These are phyloP conservation scores for Nesoenas mayeri DNA, from an alignment of 2,113 vertebrate species.

Conservation along the genomic window DNA sequence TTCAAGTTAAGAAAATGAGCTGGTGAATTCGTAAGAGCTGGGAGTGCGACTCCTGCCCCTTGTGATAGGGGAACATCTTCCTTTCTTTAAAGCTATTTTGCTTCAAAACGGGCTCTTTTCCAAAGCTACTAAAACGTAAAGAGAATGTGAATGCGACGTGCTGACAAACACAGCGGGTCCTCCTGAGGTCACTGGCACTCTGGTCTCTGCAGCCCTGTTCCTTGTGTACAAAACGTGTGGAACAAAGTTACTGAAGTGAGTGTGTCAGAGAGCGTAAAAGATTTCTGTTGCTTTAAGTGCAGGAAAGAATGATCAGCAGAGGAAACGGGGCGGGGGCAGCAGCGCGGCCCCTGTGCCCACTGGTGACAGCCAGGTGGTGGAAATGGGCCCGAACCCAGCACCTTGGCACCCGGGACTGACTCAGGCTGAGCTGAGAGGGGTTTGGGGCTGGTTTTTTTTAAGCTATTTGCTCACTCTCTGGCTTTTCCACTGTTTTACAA, in stretches of 20 bases:
- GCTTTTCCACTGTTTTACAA: slow-evolving; percentile 48
- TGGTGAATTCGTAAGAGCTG: background rate
- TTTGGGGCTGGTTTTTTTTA: background rate
- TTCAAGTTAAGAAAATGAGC: background rate
- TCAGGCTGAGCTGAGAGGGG: background rate
- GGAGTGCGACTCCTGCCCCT: background rate
- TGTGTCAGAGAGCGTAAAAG: background rate
- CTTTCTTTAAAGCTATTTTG: background rate
- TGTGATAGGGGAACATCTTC: background rate
- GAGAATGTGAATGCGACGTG: background rate
- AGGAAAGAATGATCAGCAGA: background rate
- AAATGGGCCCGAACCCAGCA: background rate
- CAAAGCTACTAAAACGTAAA: background rate
- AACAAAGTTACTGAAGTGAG: background rate
- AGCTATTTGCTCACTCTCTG: background rate
- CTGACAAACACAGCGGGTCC: background rate
- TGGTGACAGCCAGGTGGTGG: background rate
- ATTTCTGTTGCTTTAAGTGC: no score
- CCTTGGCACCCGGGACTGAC: background rate
- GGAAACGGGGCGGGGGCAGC: background rate
- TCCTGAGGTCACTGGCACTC: background rate
- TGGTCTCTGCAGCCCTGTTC: background rate
- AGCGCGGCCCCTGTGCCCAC: background rate
- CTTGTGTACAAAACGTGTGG: background rate
- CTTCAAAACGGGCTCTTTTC: background rate